Evolutionary conservation across 1,140 invertebrate genomes (phyloP), one percentile per base, ranked within the genome.

Genomic region (Drosophila arawakana): DNA sequence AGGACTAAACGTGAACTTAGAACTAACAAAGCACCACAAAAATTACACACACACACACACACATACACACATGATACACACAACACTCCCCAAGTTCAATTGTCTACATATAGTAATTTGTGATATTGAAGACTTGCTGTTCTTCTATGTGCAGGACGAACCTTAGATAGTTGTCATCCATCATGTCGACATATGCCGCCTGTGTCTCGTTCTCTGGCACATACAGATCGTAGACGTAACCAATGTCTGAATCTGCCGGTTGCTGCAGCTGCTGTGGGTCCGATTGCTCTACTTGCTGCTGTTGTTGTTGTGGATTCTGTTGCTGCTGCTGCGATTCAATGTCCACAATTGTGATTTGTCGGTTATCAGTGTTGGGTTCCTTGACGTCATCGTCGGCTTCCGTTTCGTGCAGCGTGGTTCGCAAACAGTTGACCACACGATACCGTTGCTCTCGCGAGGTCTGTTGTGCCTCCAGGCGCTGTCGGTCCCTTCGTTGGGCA

Each of bases 111-210:
- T 77, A 91, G 70, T 72, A 78, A 75, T 80, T 91, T 58, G 82
- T 78, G 66, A 91, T 60, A 58, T 82, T 80, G 65, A 85, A 71
- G 73, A 81, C 76, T 77, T 85, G 76, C 68, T 90, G 85, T 77
- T 89, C 89, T 79, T 92, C 91, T 75, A 90, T 78, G 62, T 86
- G 83, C 75, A 91, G 81, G 78, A 92, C 91, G 61, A 92, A 92
- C 91, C 91, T 92, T 90, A 92, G 46, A 75, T 92, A 91, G 75
- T 92, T 91, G 80, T 92, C 90, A 58, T 90, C 91, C 81, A 91
- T 83, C 67, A 92, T 73, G 61, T 91, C 86, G 49, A 84, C 89
- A 81, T 91, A 81, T 10, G 78, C 81, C 30, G 86, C 80, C 57
- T 92, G 86, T 55, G 70, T 67, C 68, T 91, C 91, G 57, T 91